Evolutionary conservation across 2,888 invertebrate species (phyloP).

Genomic region (Aspidapion aeneum): DNA sequence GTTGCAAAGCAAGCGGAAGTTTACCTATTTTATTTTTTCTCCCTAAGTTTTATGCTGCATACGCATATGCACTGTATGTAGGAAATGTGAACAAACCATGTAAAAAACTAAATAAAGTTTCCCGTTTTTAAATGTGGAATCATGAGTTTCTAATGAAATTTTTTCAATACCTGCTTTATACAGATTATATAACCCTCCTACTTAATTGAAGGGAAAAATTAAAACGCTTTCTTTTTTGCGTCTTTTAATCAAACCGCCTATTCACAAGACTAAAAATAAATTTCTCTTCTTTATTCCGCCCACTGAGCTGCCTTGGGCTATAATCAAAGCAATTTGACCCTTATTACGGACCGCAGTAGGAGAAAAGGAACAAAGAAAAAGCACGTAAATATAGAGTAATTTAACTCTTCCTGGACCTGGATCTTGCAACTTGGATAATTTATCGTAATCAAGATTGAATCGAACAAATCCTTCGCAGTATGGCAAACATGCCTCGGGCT

Average conservation of each 20-base stretch:
- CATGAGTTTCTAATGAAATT: too few species aligned
- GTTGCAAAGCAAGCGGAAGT: too few species aligned
- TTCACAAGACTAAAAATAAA: not conserved
- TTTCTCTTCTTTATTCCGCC: not conserved
- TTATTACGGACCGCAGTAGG: not conserved
- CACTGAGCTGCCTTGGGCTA: not conserved
- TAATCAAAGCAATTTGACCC: not conserved
- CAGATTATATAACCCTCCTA: too few species aligned
- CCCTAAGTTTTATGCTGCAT: too few species aligned
- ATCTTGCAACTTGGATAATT: constrained; percentile 25
- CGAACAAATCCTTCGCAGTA: not conserved
- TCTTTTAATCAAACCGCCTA: not conserved
- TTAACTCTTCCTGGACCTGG: not conserved
- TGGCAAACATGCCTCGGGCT: not conserved
- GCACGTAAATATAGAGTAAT: not conserved
- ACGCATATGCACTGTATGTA: too few species aligned
- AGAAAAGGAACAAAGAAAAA: not conserved
- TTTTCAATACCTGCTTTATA: too few species aligned
- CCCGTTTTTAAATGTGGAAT: too few species aligned
- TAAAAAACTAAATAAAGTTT: too few species aligned
- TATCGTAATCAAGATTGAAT: constrained; percentile 34
- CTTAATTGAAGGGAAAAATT: not conserved
- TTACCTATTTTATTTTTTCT: too few species aligned
- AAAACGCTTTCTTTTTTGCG: not conserved
- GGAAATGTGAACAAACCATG: too few species aligned